Conservation (phyloP, 2,113 vertebrate genomes). For the Setophaga petechia region DNA sequence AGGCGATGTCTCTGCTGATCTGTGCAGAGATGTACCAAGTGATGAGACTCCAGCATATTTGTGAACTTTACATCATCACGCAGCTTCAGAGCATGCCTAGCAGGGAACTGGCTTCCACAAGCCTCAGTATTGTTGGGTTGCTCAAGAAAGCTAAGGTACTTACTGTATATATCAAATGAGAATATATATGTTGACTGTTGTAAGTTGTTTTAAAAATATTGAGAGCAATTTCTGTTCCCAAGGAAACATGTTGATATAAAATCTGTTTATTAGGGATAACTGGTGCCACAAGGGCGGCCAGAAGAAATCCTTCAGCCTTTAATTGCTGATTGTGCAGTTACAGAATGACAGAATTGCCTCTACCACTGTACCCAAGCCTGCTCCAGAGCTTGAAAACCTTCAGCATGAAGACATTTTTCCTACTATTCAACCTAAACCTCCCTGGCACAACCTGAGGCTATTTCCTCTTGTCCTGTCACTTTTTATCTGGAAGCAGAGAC, state of each 20-base stretch:
- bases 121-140: constrained; percentile 88
- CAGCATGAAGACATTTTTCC: not conserved
- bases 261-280: not conserved
- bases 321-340: not conserved
- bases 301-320: not conserved
- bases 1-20: constrained; percentile 95
- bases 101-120: constrained; percentile 89
- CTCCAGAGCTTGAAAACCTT: not conserved
- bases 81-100: constrained; percentile 97
- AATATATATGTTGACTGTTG: accelerated
- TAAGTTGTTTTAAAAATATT: not conserved
- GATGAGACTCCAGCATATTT: constrained; percentile 92
- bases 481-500: not conserved
- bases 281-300: not conserved
- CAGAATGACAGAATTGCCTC: not conserved
- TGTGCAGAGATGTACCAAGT: constrained; percentile 99
- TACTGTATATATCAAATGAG: not conserved
- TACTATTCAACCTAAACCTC: not conserved
- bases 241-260: not conserved
- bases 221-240: not conserved
- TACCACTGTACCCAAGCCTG: not conserved
- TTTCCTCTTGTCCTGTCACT: not conserved
- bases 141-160: constrained; percentile 91
- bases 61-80: constrained; percentile 92
- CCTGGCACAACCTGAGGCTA: not conserved